These are phyloP conservation scores for Lepisosteus osseus DNA, from an alignment of 2,113 vertebrate genomes.

Conservation along the genomic window DNA sequence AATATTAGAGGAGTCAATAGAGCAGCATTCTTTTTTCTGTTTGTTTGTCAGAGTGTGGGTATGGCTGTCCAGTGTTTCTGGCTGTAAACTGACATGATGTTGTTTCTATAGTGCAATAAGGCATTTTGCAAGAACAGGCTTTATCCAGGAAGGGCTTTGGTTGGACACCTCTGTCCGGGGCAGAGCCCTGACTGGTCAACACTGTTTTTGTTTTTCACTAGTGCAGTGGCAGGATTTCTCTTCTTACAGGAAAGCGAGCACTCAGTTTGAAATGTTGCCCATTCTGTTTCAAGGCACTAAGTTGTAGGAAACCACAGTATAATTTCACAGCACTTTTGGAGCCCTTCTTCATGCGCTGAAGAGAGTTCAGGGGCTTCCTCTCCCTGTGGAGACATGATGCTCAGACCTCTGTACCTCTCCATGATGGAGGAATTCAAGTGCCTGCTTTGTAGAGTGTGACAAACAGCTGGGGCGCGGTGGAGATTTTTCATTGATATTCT, in stretches of 20 bases:
- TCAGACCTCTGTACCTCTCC: neutral
- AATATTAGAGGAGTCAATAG: conserved; percentile 56
- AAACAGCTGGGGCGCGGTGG: no score
- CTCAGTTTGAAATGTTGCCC: neutral
- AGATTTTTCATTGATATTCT: neutral
- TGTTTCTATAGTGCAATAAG: conserved; percentile 93
- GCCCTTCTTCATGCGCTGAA: neutral
- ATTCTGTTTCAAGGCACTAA: neutral
- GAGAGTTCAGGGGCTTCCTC: neutral
- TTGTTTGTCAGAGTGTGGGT: conserved; percentile 29
- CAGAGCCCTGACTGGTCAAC: conserved; percentile 4
- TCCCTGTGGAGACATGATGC: neutral
- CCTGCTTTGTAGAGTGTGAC: conserved; percentile 1
- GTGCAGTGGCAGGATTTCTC: conserved; percentile 3
- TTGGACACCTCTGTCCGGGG: conserved; percentile 19
- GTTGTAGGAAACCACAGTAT: neutral
- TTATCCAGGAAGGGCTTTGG: conserved; percentile 39
- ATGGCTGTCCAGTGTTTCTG: conserved; percentile 23
- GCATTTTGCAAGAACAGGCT: conserved; percentile 65
- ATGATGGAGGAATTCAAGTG: conserved; percentile 15
- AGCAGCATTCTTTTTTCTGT: conserved; percentile 52
- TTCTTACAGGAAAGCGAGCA: conserved; percentile 14
- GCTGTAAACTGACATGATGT: conserved; percentile 60
- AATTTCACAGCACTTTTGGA: conserved; percentile 7
- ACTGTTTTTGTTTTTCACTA: neutral